Evolutionary conservation across 2,797 vertebrate species (phyloP).

Genomic region (Corythornis leucogaster): DNA sequence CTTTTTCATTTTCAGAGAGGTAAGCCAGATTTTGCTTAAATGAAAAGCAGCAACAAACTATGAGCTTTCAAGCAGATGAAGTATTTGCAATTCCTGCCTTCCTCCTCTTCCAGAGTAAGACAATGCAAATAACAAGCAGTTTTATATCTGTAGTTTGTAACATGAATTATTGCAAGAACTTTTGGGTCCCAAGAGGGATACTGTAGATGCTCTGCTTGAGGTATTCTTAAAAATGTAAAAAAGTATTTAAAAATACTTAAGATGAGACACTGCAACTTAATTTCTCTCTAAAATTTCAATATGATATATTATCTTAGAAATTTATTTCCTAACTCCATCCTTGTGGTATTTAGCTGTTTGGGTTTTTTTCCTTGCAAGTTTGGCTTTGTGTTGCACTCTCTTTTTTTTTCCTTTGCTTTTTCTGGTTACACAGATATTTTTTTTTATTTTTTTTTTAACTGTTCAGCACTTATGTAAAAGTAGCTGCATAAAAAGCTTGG

Average conservation of each 20-base stretch:
- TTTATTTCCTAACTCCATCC: background rate
- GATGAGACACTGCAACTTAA: background rate
- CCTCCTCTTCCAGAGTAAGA: background rate
- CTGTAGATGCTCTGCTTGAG: background rate
- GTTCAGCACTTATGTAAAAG: background rate
- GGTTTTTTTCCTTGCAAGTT: background rate
- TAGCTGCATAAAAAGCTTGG: background rate
- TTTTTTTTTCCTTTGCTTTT: background rate
- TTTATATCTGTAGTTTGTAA: background rate
- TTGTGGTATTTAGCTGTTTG: background rate
- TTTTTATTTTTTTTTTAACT: background rate
- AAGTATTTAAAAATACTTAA: background rate
- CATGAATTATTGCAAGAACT: background rate
- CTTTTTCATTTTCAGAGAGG: constrained; percentile 10
- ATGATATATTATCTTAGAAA: background rate
- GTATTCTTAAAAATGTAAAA: background rate
- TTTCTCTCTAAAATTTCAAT: background rate
- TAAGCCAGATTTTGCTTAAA: background rate
- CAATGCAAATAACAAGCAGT: background rate
- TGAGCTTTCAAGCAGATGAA: constrained; percentile 6
- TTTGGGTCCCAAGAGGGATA: background rate
- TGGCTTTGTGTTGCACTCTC: background rate
- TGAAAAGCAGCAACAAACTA: background rate
- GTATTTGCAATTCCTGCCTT: background rate
- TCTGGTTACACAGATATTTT: background rate